Percentiles rank a stretch among this genome's conserved stretches.
Conservation (phyloP, 2,888 invertebrate species). For the Dasypolia templi region DNA sequence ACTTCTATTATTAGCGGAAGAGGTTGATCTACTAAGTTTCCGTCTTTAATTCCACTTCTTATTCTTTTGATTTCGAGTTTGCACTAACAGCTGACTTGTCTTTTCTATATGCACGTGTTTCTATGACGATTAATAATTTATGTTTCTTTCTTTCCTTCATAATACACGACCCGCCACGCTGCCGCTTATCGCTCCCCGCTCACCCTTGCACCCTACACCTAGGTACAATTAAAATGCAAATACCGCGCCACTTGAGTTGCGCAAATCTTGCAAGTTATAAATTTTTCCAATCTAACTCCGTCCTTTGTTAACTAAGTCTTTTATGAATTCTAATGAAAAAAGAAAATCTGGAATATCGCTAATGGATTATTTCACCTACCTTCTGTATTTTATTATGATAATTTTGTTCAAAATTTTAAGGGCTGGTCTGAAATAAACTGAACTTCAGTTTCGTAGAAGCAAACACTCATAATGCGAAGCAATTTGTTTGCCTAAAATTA, state of each 20-base stretch:
- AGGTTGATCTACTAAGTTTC: neutral
- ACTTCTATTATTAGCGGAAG: neutral
- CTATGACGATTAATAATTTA: too few species aligned
- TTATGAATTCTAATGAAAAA: slow-evolving; percentile 70
- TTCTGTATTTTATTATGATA: slow-evolving; percentile 61
- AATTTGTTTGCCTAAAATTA: neutral
- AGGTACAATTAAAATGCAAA: slow-evolving; percentile 82
- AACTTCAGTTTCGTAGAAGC: slow-evolving; percentile 7
- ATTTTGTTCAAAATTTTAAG: slow-evolving; percentile 51
- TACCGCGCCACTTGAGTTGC: slow-evolving; percentile 76
- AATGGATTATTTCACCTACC: slow-evolving; percentile 69
- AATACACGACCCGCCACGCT: neutral
- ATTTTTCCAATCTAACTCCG: slow-evolving; percentile 82
- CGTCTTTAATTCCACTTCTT: neutral
- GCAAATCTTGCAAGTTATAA: slow-evolving; percentile 81
- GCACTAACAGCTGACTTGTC: neutral
- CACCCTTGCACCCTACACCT: slow-evolving; percentile 15
- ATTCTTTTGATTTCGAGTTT: neutral
- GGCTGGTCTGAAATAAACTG: slow-evolving; percentile 22
- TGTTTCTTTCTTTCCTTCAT: neutral
- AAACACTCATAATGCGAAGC: neutral
- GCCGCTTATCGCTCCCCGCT: slow-evolving; percentile 33
- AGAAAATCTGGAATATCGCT: slow-evolving; percentile 65
- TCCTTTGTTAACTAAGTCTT: slow-evolving; percentile 74
- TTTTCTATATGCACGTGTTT: neutral